These are phyloP conservation scores for Agrochola circellaris DNA, from an alignment of 2,888 invertebrate genomes.

Conservation along the genomic window DNA sequence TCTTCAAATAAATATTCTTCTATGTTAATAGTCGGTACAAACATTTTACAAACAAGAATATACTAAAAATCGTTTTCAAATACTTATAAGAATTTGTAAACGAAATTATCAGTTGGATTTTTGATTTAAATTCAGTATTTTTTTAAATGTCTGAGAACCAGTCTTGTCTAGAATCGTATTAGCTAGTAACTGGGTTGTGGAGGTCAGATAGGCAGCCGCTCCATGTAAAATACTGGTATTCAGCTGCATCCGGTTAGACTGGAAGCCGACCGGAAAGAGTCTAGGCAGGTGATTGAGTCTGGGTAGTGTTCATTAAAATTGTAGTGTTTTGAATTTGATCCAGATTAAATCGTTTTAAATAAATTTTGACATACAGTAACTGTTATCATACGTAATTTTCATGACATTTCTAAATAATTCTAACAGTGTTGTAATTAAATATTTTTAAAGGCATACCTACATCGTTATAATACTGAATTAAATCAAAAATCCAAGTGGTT, in stretches of 20 bases:
- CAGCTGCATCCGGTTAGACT: background rate
- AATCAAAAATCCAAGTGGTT: slow-evolving; percentile 28
- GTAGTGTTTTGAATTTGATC: background rate
- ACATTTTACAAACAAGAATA: background rate
- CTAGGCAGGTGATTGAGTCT: background rate
- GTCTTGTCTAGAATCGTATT: too few relatives aligned
- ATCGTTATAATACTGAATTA: background rate
- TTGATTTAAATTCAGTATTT: slow-evolving; percentile 20
- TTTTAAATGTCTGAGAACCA: too few relatives aligned
- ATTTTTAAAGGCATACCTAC: background rate
- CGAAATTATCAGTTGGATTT: slow-evolving; percentile 20
- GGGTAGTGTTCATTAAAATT: background rate
- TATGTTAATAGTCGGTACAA: slow-evolving; percentile 6
- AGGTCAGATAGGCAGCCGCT: background rate
- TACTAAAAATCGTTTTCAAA: slow-evolving; percentile 23
- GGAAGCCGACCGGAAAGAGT: background rate
- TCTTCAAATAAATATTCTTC: background rate
- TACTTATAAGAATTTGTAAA: slow-evolving; percentile 30
- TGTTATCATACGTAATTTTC: background rate
- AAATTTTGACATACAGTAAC: slow-evolving; percentile 6
- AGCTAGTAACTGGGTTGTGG: too few relatives aligned
- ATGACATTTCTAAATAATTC: slow-evolving; percentile 10
- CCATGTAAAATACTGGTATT: background rate
- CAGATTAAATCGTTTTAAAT: too few relatives aligned
- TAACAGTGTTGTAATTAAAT: background rate